Evolutionary conservation across 2,888 invertebrate genomes (phyloP).

Genomic region (Diploptera punctata): DNA sequence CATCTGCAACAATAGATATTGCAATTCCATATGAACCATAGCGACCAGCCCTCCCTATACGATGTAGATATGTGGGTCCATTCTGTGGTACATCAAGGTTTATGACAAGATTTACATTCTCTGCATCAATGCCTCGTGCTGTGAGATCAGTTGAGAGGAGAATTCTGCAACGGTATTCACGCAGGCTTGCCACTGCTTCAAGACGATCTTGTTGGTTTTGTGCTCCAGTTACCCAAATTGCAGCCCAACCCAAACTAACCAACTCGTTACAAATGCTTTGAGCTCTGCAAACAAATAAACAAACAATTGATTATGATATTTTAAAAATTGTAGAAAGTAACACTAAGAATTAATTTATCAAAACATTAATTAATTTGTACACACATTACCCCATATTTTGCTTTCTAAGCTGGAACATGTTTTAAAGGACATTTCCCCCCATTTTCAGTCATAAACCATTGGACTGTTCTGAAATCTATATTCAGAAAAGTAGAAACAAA

Average conservation of each 20-base stretch:
- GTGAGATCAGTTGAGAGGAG: slow-evolving; percentile 90
- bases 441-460: no score
- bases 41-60: slow-evolving; percentile 94
- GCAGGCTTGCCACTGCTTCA: slow-evolving; percentile 76
- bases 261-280: slow-evolving; percentile 78
- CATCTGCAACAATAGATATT: slow-evolving; percentile 73
- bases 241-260: slow-evolving; percentile 75
- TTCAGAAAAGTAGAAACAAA: no score
- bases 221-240: slow-evolving; percentile 77
- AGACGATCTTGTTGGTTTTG: slow-evolving; percentile 81
- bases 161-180: slow-evolving; percentile 81
- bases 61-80: slow-evolving; percentile 86
- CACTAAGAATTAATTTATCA: no score
- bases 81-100: slow-evolving; percentile 88
- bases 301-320: no score
- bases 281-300: slow-evolving; percentile 62
- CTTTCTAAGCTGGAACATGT: no score
- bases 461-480: no score
- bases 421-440: no score
- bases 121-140: slow-evolving; percentile 93
- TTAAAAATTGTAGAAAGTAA: no score
- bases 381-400: no score
- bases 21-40: slow-evolving; percentile 88
- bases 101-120: slow-evolving; percentile 90
- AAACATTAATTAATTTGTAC: no score